Conservation (phyloP, 92 coral and sea anemone species). For the Epizoanthus scotinus region DNA sequence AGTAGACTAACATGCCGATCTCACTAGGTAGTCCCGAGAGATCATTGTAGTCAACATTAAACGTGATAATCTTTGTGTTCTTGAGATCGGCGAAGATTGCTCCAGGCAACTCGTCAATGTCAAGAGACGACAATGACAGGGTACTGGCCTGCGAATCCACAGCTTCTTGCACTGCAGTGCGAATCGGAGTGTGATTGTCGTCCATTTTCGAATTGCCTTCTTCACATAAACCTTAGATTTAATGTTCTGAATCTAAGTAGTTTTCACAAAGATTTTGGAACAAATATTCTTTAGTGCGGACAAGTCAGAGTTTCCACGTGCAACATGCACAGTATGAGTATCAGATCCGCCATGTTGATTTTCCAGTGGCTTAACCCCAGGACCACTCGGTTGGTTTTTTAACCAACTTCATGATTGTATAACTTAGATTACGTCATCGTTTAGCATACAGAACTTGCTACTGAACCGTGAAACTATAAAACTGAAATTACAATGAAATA, state of each 20-base stretch:
- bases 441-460: too few relatives aligned
- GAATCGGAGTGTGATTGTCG: slow-evolving; percentile 1
- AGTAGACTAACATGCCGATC: slow-evolving; percentile 48
- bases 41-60: slow-evolving; percentile 77
- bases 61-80: slow-evolving; percentile 50
- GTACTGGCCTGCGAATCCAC: slow-evolving; percentile 21
- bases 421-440: too few relatives aligned
- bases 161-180: slow-evolving; percentile 43
- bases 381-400: background rate
- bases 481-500: too few relatives aligned
- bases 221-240: too few relatives aligned
- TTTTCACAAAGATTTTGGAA: too few relatives aligned
- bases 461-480: too few relatives aligned
- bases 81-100: slow-evolving; percentile 50
- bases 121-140: slow-evolving; percentile 65
- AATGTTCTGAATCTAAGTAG: too few relatives aligned
- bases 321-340: too few relatives aligned
- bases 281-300: background rate
- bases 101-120: slow-evolving; percentile 59
- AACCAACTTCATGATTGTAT: background rate
- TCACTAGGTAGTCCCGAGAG: slow-evolving; percentile 66
- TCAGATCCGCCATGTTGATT: background rate
- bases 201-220: slow-evolving; percentile 41
- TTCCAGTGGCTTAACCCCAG: background rate
- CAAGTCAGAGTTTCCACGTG: background rate